These are phyloP conservation scores for Psittacus erithacus DNA, from an alignment of 2,113 vertebrate species.

Conservation along the genomic window DNA sequence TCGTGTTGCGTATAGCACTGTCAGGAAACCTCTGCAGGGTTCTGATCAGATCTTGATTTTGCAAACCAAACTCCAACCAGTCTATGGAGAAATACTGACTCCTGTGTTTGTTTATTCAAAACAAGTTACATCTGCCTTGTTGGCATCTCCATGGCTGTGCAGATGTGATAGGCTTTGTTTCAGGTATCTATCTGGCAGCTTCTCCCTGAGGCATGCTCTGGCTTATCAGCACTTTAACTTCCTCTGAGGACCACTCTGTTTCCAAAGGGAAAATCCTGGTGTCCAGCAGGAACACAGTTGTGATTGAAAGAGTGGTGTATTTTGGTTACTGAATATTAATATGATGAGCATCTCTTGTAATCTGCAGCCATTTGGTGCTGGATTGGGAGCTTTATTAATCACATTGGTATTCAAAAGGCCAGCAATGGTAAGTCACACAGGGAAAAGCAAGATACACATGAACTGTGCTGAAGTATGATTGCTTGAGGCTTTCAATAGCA, in stretches of 20 bases:
- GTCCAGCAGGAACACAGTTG: not conserved
- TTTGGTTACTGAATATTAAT: constrained; percentile 36
- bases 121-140: not conserved
- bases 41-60: not conserved
- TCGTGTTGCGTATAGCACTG: not conserved
- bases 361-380: not conserved
- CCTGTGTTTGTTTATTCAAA: not conserved
- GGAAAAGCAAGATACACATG: not conserved
- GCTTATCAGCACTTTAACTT: not conserved
- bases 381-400: constrained; percentile 13
- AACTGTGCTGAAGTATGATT: not conserved
- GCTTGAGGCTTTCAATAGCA: not conserved
- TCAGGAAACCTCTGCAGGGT: not conserved
- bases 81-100: not conserved
- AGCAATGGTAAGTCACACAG: not conserved
- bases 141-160: not conserved
- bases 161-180: not conserved
- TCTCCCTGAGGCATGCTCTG: not conserved
- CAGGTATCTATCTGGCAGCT: not conserved
- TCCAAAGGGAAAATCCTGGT: not conserved
- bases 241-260: not conserved
- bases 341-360: constrained; percentile 12
- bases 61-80: not conserved
- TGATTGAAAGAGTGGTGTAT: not conserved
- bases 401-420: constrained; percentile 25